These are phyloP conservation scores for Tringa solitaria DNA, from an alignment of 2,113 vertebrate genomes.

Conservation along the genomic window DNA sequence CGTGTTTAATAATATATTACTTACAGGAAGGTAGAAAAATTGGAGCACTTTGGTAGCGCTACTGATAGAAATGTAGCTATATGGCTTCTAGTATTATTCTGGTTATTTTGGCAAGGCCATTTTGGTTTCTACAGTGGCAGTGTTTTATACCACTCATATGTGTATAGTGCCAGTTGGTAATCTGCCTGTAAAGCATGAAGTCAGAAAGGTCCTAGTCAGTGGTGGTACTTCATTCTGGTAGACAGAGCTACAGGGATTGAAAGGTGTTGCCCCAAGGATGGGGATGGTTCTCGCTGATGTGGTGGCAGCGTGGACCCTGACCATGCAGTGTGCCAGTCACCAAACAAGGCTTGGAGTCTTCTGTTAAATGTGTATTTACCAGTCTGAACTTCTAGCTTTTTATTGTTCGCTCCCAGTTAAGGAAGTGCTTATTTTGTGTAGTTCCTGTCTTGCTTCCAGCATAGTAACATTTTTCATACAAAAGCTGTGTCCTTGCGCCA, in stretches of 20 bases:
- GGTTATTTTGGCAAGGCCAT: background rate
- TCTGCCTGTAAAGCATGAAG: background rate
- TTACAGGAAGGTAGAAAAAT: background rate
- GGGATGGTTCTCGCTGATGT: background rate
- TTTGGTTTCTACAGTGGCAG: background rate
- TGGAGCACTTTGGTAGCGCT: background rate
- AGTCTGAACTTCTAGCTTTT: background rate
- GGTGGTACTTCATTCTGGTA: background rate
- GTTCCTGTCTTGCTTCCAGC: background rate
- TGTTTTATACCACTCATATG: fast-evolving
- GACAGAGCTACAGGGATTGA: background rate
- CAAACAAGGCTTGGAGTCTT: background rate
- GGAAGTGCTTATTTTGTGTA: slow-evolving; percentile 58
- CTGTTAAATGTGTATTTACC: background rate
- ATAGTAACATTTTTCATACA: slow-evolving; percentile 22
- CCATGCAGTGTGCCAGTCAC: background rate
- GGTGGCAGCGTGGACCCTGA: background rate
- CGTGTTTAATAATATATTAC: background rate
- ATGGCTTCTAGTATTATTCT: background rate
- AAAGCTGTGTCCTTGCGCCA: background rate
- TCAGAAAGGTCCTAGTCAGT: background rate
- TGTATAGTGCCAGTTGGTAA: background rate
- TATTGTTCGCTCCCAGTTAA: background rate
- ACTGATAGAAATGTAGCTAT: background rate
- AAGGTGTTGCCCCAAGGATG: background rate